Evolutionary conservation across 2,888 invertebrate species (phyloP), one percentile per base, ranked within the genome.

Genomic region (Chromoteleia sp.): DNA sequence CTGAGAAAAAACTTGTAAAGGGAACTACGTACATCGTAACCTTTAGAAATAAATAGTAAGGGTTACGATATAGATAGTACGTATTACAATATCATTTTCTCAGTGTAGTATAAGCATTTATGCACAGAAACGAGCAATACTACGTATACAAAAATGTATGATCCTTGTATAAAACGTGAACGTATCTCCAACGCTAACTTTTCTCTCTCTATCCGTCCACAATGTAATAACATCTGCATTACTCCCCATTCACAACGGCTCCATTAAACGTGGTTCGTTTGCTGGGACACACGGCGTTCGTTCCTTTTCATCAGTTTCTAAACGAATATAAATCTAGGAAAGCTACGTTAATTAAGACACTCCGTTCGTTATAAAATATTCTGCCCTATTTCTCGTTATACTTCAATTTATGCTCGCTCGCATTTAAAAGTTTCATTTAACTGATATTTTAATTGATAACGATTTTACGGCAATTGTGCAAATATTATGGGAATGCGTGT

Each of bases 171-270:
- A 33, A 39, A 50, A 65, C 19, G 10, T 19, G 39, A 50, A 25
- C 50, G 43, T 71, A 52, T 73, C 63, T 54, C 19, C 21, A 33
- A 56, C 45, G 33, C 56, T 17, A 63, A 33, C 54, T 59, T 74
- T 68, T 68, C 74, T 68, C 74, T 75, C 80, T 80, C 58, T 21
- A 59, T 75, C 75, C 80, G 63, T 74, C 59, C 70, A 75, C 75
- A 75, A 65, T 75, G 36, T 76, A 68, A 81, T 75, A 75, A 63
- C 63, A 70, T 63, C 63, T 56, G 59, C 56, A 68, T 67, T 59
- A 73, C 59, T 68, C 79, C 75, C 81, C 48, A 65, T 63, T 70
- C 33, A 63, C 36, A 70, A 56, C 36, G 33, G 48, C 61, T 75
- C 70, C 50, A 75, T 75, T 75, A 75, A 75, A 65, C 73, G 58